A percentile compares a stretch with the other conserved stretches of the same genome.
Evolutionary conservation across 2,888 invertebrate genomes (phyloP).

Genomic region (Mystacides longicornis): DNA sequence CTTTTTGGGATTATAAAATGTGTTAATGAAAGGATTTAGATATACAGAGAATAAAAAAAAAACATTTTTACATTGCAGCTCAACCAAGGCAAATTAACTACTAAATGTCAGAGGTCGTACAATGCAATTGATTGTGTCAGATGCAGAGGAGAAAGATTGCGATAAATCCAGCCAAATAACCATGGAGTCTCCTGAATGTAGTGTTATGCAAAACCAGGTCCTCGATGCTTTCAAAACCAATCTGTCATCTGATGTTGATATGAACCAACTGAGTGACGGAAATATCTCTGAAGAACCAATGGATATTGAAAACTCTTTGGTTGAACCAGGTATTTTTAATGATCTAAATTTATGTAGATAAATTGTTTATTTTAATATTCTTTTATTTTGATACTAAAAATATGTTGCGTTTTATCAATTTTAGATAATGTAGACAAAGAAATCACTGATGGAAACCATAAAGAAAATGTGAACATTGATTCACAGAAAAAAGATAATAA

Average conservation of each 20-base stretch:
- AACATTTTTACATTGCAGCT: background rate
- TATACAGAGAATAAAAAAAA: too few relatives aligned
- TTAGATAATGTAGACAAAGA: too few relatives aligned
- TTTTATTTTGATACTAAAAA: too few relatives aligned
- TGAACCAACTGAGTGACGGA: background rate
- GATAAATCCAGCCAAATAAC: background rate
- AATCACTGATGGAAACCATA: too few relatives aligned
- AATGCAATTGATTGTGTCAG: background rate
- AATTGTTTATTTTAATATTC: too few relatives aligned
- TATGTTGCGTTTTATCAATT: too few relatives aligned
- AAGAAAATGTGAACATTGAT: too few relatives aligned
- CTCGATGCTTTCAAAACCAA: background rate
- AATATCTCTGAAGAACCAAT: background rate
- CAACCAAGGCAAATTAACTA: background rate
- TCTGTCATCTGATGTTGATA: background rate
- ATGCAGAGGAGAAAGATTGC: background rate
- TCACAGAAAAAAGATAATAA: too few relatives aligned
- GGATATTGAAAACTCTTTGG: background rate
- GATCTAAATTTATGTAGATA: background rate
- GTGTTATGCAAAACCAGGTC: background rate
- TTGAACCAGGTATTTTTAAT: background rate
- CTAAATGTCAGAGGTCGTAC: background rate
- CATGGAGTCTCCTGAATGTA: background rate
- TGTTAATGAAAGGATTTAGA: too few relatives aligned
- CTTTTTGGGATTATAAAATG: too few relatives aligned